phyloP scores from a whole-genome alignment of 2,797 vertebrate genomes.

The Lophotriccus pileatus region DNA sequence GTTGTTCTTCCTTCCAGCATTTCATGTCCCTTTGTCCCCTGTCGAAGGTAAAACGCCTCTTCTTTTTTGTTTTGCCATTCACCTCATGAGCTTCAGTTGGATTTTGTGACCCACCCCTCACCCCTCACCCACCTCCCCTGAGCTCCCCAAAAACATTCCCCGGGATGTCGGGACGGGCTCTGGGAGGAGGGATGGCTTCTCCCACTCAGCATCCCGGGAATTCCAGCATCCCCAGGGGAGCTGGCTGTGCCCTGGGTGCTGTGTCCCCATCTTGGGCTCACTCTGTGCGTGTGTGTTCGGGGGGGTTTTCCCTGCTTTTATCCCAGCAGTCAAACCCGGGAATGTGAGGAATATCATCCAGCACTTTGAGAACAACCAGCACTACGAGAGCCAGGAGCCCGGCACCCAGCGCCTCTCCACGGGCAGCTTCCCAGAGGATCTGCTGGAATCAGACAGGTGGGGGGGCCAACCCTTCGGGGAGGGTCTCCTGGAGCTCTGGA shows the following conservation, averaged over 20 bases:
- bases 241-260: no score
- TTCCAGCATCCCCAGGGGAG: neutral
- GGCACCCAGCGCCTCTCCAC: constrained; percentile 82
- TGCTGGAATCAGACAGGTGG: constrained; percentile 80
- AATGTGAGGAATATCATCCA: constrained; percentile 93
- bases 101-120: neutral
- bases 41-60: constrained; percentile 84
- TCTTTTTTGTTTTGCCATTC: neutral
- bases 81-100: neutral
- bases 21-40: constrained; percentile 92
- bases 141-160: neutral
- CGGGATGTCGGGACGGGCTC: neutral
- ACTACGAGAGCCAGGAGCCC: constrained; percentile 75
- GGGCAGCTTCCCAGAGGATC: constrained; percentile 88
- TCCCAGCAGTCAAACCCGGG: constrained; percentile 81
- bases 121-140: no score
- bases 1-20: constrained; percentile 81
- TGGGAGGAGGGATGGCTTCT: neutral
- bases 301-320: neutral
- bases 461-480: no score
- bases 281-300: no score
- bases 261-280: neutral
- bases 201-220: neutral
- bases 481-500: neutral
- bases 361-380: constrained; percentile 91